These are phyloP conservation scores for Psittacus erithacus DNA, from an alignment of 2,113 vertebrate species.

Conservation along the genomic window DNA sequence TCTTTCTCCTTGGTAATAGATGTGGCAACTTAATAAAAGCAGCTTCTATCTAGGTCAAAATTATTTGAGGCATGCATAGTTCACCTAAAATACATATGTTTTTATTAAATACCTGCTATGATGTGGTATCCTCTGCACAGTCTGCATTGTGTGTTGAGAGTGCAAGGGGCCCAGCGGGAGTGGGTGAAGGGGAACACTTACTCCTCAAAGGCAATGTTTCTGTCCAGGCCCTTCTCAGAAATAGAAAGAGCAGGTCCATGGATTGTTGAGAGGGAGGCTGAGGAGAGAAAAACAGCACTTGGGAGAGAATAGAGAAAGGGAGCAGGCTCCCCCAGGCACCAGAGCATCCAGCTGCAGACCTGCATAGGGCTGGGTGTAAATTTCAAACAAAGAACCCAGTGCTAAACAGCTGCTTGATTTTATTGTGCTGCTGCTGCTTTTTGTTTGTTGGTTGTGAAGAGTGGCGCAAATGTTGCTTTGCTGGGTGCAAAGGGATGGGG, in stretches of 20 bases:
- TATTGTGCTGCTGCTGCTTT: background rate
- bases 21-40: slow-evolving; percentile 53
- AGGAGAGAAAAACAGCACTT: background rate
- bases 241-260: background rate
- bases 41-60: slow-evolving; percentile 48
- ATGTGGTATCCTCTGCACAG: background rate
- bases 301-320: background rate
- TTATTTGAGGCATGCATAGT: slow-evolving; percentile 39
- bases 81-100: background rate
- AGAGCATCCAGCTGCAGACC: background rate
- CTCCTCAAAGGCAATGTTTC: background rate
- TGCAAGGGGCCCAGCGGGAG: background rate
- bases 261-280: background rate
- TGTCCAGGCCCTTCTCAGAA: background rate
- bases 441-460: background rate
- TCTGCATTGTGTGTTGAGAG: background rate
- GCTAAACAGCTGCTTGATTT: background rate
- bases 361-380: background rate
- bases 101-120: slow-evolving; percentile 7
- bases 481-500: background rate
- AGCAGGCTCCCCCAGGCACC: background rate
- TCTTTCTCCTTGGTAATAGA: slow-evolving; percentile 43
- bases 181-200: background rate
- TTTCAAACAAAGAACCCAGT: background rate
- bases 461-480: background rate